Evolutionary conservation across 2,113 vertebrate genomes (phyloP).

Genomic region (Dromaius novaehollandiae): DNA sequence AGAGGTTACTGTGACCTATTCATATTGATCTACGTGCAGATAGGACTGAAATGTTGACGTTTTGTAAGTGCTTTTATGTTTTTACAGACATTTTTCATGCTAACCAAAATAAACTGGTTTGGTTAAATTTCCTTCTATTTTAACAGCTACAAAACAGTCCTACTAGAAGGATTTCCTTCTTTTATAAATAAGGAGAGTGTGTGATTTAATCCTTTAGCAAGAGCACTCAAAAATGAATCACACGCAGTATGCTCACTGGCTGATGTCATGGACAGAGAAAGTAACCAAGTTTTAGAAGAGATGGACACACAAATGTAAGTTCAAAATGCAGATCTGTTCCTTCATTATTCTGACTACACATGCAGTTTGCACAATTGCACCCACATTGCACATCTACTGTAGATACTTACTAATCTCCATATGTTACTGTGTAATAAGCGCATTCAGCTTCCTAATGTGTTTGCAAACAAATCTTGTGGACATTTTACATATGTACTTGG

Average conservation of each 20-base stretch:
- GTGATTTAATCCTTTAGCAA: not conserved
- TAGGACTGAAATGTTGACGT: conserved; percentile 25
- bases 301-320: not conserved
- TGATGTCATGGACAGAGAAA: not conserved
- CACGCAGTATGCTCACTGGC: not conserved
- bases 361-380: not conserved
- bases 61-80: conserved; percentile 25
- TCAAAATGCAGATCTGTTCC: not conserved
- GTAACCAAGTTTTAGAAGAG: not conserved
- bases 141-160: not conserved
- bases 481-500: not conserved
- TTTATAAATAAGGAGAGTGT: not conserved
- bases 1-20: conserved; percentile 52
- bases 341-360: not conserved
- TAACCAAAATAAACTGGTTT: not conserved
- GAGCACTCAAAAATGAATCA: not conserved
- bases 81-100: conserved; percentile 30
- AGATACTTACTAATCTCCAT: not conserved
- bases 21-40: conserved; percentile 10
- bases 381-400: not conserved
- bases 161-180: not conserved
- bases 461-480: not conserved
- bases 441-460: not conserved
- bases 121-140: not conserved
- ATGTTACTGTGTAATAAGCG: not conserved